Evolutionary conservation across 2,797 vertebrate species (phyloP).

Genomic region (Labeo calbasu): DNA sequence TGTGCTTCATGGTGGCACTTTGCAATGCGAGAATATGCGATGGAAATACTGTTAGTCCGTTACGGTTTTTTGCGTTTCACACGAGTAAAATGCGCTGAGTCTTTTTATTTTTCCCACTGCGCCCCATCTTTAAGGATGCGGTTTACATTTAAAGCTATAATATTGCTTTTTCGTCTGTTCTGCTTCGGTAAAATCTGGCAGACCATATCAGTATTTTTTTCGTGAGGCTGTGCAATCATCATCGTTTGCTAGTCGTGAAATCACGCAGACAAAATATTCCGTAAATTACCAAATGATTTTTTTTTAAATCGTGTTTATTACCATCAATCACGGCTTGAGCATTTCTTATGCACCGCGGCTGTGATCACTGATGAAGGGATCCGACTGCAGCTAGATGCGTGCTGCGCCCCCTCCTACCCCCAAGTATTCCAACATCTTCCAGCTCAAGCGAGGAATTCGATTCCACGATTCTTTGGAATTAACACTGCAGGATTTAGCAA

Average conservation of each 20-base stretch:
- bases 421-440: conserved; percentile 72
- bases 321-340: conserved; percentile 70
- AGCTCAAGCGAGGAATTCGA: conserved; percentile 67
- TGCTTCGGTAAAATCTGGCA: conserved; percentile 54
- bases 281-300: neutral
- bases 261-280: neutral
- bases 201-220: conserved; percentile 60
- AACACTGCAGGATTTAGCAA: conserved; percentile 50
- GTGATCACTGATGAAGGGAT: conserved; percentile 67
- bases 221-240: conserved; percentile 51
- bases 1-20: conserved; percentile 71
- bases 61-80: neutral
- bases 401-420: conserved; percentile 66
- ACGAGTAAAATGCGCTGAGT: neutral
- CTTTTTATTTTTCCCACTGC: neutral
- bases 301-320: conserved; percentile 54
- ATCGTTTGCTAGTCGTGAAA: conserved; percentile 5
- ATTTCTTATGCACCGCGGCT: conserved; percentile 66
- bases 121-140: conserved; percentile 14
- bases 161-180: conserved; percentile 31
- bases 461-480: conserved; percentile 40
- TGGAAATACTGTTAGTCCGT: neutral
- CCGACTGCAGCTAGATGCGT: conserved; percentile 71
- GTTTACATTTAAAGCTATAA: conserved; percentile 2
- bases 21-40: conserved; percentile 58